Evolutionary conservation across 1,140 invertebrate genomes (phyloP).

Genomic region (Gryon sp.): DNA sequence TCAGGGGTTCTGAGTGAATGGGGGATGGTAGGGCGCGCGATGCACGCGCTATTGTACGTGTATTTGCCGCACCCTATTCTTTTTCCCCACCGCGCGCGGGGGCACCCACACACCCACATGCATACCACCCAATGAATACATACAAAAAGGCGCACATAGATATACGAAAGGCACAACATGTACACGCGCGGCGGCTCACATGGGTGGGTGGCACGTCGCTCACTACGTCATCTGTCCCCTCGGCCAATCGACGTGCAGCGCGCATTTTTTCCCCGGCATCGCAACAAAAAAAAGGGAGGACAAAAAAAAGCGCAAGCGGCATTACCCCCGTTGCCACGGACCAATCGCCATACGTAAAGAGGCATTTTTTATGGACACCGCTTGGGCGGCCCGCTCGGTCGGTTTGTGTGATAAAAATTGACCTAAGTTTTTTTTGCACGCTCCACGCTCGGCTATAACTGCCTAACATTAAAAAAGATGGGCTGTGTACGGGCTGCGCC

Average conservation of each 20-base stretch:
- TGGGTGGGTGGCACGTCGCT: constrained; percentile 79
- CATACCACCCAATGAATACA: no score
- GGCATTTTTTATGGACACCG: constrained; percentile 80
- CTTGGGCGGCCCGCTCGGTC: constrained; percentile 72
- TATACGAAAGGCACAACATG: no score
- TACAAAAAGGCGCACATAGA: no score
- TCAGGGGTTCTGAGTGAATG: no score
- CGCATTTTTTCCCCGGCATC: constrained; percentile 78
- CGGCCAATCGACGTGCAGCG: constrained; percentile 79
- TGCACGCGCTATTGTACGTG: constrained; percentile 45
- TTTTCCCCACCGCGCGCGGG: constrained; percentile 51
- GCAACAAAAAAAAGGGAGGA: constrained; percentile 73
- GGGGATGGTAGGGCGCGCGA: constrained; percentile 17
- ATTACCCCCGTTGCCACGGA: constrained; percentile 79
- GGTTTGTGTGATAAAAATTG: constrained; percentile 80
- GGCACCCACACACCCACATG: constrained; percentile 39
- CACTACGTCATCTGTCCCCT: constrained; percentile 80
- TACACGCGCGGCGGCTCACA: constrained; percentile 65
- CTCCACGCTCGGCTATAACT: constrained; percentile 77
- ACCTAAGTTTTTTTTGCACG: constrained; percentile 77
- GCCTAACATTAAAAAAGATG: constrained; percentile 81
- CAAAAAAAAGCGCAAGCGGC: constrained; percentile 72
- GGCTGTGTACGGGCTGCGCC: constrained; percentile 74
- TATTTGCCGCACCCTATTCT: constrained; percentile 66
- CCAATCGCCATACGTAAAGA: constrained; percentile 81